These are phyloP conservation scores for Lophura nycthemera DNA, from an alignment of 2,113 vertebrate species.

Conservation along the genomic window DNA sequence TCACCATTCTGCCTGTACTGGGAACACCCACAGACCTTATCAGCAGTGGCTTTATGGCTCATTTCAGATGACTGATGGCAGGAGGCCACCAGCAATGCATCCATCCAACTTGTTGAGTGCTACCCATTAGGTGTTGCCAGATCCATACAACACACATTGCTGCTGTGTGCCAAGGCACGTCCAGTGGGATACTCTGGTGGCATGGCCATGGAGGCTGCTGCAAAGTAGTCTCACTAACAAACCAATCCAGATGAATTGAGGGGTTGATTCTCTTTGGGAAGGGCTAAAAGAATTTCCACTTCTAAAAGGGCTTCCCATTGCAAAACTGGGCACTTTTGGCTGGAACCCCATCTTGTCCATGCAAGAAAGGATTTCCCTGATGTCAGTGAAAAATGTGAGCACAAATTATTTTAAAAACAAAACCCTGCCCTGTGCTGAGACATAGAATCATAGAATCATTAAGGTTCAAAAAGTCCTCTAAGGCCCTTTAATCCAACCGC, in stretches of 20 bases:
- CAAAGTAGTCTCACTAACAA: fast-evolving
- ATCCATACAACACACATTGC: not conserved
- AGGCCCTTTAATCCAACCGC: too few species aligned
- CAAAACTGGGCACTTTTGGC: not conserved
- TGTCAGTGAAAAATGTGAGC: not conserved
- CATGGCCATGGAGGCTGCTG: fast-evolving
- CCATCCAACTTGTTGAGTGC: not conserved
- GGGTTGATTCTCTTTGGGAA: not conserved
- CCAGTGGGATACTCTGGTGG: not conserved
- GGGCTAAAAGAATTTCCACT: not conserved
- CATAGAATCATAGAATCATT: too few species aligned
- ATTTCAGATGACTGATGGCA: not conserved
- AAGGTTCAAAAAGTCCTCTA: too few species aligned
- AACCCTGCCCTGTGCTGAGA: not conserved
- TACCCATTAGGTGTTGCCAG: not conserved
- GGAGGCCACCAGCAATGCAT: not conserved
- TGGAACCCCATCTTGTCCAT: not conserved
- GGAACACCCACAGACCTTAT: not conserved
- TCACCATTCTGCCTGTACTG: not conserved
- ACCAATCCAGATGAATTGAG: not conserved
- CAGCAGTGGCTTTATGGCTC: not conserved
- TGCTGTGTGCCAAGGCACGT: fast-evolving
- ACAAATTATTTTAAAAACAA: not conserved
- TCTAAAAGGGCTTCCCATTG: not conserved
- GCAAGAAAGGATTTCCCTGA: not conserved